phyloP scores from a whole-genome alignment of 2,113 vertebrate species.

The Strix uralensis region DNA sequence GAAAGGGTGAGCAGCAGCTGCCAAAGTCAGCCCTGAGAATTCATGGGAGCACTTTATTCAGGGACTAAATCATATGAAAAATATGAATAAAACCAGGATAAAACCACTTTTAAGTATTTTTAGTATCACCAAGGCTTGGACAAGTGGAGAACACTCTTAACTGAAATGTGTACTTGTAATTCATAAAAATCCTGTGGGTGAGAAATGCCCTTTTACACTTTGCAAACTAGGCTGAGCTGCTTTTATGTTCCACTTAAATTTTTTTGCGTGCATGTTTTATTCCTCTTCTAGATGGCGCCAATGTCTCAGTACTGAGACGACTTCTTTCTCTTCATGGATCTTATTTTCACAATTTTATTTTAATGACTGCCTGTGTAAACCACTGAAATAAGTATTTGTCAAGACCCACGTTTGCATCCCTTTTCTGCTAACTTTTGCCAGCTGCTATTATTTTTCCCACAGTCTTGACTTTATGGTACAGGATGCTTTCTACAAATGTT shows the following conservation, averaged over 20 bases:
- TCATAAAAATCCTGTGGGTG: neutral
- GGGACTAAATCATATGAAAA: neutral
- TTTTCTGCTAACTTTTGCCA: neutral
- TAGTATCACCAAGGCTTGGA: neutral
- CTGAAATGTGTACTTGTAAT: neutral
- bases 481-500: neutral
- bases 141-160: neutral
- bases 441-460: neutral
- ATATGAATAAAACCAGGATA: neutral
- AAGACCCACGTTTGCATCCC: neutral
- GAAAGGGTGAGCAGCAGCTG: neutral
- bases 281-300: conserved; percentile 62
- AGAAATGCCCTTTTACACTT: neutral
- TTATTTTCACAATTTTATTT: neutral
- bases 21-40: neutral
- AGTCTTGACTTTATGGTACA: neutral
- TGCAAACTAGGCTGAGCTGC: neutral
- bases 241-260: neutral
- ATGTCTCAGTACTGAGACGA: neutral
- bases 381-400: neutral
- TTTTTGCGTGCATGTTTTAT: neutral
- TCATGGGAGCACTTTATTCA: neutral
- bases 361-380: neutral
- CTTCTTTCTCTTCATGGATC: neutral
- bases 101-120: neutral